Evolutionary conservation across 2,113 vertebrate genomes (phyloP), one percentile per base, ranked within the genome.

Genomic region (Muntiacus muntjak): DNA sequence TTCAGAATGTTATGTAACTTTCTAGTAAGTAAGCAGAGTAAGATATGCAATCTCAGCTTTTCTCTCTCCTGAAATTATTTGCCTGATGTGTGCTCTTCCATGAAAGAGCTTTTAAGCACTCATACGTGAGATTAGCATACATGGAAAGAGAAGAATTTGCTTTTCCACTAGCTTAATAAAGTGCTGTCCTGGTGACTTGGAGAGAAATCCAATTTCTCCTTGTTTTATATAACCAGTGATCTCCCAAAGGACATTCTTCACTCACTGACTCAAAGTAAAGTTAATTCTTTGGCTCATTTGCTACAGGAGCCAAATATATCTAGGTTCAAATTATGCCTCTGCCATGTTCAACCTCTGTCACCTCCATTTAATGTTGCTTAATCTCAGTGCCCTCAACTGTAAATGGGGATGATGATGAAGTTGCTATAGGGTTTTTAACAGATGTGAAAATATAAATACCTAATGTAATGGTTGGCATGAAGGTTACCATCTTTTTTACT

Each of bases 271-370:
- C 21, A 26, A 9, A 83, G 54, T 33, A 71, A 92, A 81, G 21
- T 90, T 91, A 90, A 97, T 90, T 94, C 58, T 92, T 85, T 74
- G 58, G 52, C 40, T 92, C 55, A 87, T 91, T 93, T 95, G 26
- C 78, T 78, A 16, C 23, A 78, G 30, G 26, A 88, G 7, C 3
- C 43, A 47, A 60, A 62, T 40, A 89, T 40, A 90, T 50, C 17
- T 76, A 45, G n/a, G 58, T 17, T 82, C 43, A 78, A 67, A 95
- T 96, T 36, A 57, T 60, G 55, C 15, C 28, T 89, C 60, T 58
- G 23, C 9, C 6, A 33, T 15, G 5, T 28, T 82, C 30, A 88
- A 14, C 40, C 21, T 76, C 25, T 76, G 2, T 85, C 45, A 67
- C 26, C 33, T 84, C 74, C 40, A 91, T 55, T 94, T 90, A 87